A percentile compares a stretch with the other conserved stretches of the same genome.
These are phyloP conservation scores for Lethocerus indicus DNA, from an alignment of 1,140 invertebrate species.

Conservation along the genomic window DNA sequence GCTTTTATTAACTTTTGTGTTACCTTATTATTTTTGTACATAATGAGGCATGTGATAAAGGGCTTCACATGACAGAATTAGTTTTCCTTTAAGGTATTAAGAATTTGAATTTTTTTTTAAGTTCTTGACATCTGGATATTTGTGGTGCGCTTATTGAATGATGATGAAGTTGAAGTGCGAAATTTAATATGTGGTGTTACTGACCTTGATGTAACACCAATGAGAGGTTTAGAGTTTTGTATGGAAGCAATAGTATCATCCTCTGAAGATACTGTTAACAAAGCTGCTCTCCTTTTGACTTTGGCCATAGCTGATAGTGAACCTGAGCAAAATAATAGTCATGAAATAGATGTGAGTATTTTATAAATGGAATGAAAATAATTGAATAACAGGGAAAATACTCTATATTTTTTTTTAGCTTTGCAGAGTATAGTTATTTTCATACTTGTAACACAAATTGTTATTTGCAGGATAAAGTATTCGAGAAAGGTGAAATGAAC, in stretches of 20 bases:
- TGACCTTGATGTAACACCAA: background rate
- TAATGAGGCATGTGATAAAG: background rate
- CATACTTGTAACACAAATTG: background rate
- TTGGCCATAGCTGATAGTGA: background rate
- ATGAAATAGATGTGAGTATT: background rate
- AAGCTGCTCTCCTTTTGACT: background rate
- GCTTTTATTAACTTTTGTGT: background rate
- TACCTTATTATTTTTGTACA: background rate
- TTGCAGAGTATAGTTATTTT: too few species aligned
- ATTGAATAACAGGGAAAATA: background rate
- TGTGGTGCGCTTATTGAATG: background rate
- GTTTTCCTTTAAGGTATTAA: background rate
- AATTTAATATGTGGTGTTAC: background rate
- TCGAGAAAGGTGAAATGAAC: slow-evolving; percentile 12
- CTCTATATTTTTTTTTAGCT: background rate
- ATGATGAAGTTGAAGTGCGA: background rate
- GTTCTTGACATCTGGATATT: background rate
- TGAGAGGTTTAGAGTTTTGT: too few species aligned
- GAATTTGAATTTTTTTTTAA: background rate
- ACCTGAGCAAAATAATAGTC: background rate
- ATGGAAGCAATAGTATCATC: background rate
- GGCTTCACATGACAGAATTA: background rate
- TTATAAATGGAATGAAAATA: background rate
- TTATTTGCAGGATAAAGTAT: slow-evolving; percentile 12
- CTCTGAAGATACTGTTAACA: background rate